A percentile compares a stretch with the other conserved stretches of the same genome.
Conservation (phyloP, 2,888 invertebrate genomes). For the Griposia aprilina region DNA sequence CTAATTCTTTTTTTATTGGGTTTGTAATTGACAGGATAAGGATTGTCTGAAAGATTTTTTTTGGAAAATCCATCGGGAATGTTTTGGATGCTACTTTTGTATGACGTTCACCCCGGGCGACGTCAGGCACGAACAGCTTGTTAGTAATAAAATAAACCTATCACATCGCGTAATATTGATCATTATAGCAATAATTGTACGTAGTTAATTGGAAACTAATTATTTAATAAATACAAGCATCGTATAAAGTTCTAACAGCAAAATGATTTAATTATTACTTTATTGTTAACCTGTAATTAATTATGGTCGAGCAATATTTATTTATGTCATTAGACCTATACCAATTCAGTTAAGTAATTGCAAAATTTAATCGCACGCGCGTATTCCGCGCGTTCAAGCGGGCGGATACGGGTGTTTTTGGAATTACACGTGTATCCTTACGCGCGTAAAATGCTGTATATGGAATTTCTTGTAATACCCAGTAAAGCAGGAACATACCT, state of each 20-base stretch:
- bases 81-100: no score
- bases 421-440: neutral
- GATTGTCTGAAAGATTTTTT: no score
- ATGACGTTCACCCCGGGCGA: no score
- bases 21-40: no score
- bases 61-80: no score
- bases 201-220: neutral
- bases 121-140: no score
- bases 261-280: neutral
- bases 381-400: neutral
- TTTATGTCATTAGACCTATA: no score
- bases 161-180: no score
- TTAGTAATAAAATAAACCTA: no score
- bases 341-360: neutral
- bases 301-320: neutral
- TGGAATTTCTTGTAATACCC: no score
- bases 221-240: neutral
- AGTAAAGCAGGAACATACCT: no score
- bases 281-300: neutral
- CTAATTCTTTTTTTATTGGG: no score
- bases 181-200: neutral
- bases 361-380: neutral
- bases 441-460: neutral
- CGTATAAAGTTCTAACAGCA: constrained; percentile 18
- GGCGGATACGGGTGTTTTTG: neutral